Evolutionary conservation across 1,140 invertebrate species (phyloP).

Genomic region (Drosophila tristis): DNA sequence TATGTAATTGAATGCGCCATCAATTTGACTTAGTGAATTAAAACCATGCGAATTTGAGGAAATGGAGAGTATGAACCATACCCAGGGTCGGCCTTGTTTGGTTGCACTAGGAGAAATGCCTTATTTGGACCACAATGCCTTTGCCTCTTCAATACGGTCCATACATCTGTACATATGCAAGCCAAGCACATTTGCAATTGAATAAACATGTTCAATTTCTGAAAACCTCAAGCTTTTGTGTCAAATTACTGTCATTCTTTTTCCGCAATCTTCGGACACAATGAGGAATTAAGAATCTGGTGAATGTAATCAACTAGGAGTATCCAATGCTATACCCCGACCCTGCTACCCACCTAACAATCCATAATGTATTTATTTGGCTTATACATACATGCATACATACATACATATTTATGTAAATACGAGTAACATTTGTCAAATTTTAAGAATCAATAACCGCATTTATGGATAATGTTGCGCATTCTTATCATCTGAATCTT

Average conservation of each 20-base stretch:
- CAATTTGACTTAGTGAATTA: slow-evolving; percentile 48
- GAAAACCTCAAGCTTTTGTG: slow-evolving; percentile 63
- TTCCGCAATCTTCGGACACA: slow-evolving; percentile 48
- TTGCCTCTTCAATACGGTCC: slow-evolving; percentile 1
- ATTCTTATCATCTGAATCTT: slow-evolving; percentile 64
- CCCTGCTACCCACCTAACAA: slow-evolving; percentile 1
- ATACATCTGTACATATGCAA: slow-evolving; percentile 10
- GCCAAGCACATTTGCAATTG: slow-evolving; percentile 44
- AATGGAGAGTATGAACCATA: slow-evolving; percentile 28
- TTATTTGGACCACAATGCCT: slow-evolving; percentile 63
- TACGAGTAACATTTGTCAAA: slow-evolving; percentile 18
- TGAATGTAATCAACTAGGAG: slow-evolving; percentile 21
- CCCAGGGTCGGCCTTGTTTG: slow-evolving; percentile 40
- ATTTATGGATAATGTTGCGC: slow-evolving; percentile 60
- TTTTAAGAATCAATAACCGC: slow-evolving; percentile 54
- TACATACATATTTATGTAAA: slow-evolving; percentile 9
- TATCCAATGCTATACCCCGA: no score
- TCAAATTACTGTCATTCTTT: slow-evolving; percentile 74
- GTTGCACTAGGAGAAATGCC: slow-evolving; percentile 39
- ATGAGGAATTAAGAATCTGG: slow-evolving; percentile 46
- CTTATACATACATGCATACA: neutral
- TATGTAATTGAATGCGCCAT: slow-evolving; percentile 8
- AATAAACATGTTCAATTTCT: slow-evolving; percentile 71
- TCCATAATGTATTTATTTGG: slow-evolving; percentile 8
- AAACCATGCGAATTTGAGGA: slow-evolving; percentile 21